Base-by-base conservation (phyloP, 2,888 invertebrate species). In the Polydrusus cervinus region DNA sequence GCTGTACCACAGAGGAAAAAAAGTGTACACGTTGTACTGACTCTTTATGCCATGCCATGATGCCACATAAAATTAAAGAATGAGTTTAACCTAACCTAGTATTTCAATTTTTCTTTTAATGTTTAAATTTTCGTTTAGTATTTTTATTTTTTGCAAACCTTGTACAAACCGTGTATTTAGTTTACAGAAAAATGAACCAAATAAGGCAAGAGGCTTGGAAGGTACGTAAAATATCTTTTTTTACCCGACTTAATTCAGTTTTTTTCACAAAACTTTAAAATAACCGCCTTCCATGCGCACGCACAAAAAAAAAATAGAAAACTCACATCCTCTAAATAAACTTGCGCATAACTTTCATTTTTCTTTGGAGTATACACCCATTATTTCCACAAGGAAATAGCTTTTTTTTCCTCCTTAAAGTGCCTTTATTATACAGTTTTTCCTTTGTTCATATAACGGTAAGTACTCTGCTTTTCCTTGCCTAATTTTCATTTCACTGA, bases 361-460 rank as follows among this genome's bases (percentile, higher is more conserved):
- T 38, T 65, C n/a, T 11, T 30, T 14, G 7, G 57, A 65, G 71
- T 49, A 65, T 71, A 71, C 71, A 71, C 71, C 71, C 71, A 71
- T 55, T 16, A 20, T 67, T 67, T 67, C 40, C 16, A 18, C n/a
- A 67, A 53, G 53, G 55, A 65, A 51, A 65, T 65, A 13, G 18
- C 20, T 67, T 67, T 66, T 51, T 16, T 40, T 55, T 55, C n/a
- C 30, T 9, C 11, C 9, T 11, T 9, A n/a, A 40, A 53, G 40
- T 67, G 43, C 40, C 53, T 67, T 53, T 66, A 25, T 49, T 67
- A 51, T 25, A 25, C 38, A 40, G 38, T 67, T 53, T 30, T 16
- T 34, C 20, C 40, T 40, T 38, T 53, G 53, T 53, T 53, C 53
- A 1, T 11, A 34, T 51, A n/a, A 47, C 20, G 53, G 67, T 67